Conservation (phyloP, 2,888 invertebrate species). For the Drosophila birchii region DNA sequence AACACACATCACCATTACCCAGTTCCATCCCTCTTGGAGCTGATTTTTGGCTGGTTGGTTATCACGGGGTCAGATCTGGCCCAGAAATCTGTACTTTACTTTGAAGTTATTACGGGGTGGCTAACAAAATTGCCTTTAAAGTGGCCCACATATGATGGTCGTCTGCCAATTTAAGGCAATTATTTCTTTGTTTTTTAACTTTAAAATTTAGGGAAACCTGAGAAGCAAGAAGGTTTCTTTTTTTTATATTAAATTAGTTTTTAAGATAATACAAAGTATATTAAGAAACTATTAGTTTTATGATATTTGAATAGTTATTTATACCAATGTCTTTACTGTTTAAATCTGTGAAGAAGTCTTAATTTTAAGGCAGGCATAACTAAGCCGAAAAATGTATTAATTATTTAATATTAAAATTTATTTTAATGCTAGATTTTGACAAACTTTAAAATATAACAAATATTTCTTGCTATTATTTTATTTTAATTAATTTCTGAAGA, state of each 20-base stretch:
- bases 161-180: neutral
- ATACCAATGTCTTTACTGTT: too few species aligned
- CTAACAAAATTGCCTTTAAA: slow-evolving; percentile 25
- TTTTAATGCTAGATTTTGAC: too few species aligned
- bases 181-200: neutral
- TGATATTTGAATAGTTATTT: too few species aligned
- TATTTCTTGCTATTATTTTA: too few species aligned
- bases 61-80: slow-evolving; percentile 5
- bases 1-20: neutral
- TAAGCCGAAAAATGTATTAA: too few species aligned
- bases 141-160: slow-evolving; percentile 20
- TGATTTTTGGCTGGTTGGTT: neutral
- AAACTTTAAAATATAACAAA: too few species aligned
- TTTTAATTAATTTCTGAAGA: too few species aligned
- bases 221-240: neutral
- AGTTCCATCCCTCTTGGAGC: neutral
- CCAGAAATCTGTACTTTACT: slow-evolving; percentile 6
- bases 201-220: neutral
- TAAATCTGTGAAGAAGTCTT: too few species aligned
- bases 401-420: too few species aligned
- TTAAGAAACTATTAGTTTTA: too few species aligned
- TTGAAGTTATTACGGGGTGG: slow-evolving; percentile 15
- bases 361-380: too few species aligned
- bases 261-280: too few species aligned
- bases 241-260: neutral